Percentiles rank a stretch among this genome's conserved stretches.
Evolutionary conservation across 92 coral and sea anemone species (phyloP).

Genomic region (Epizoanthus rinbou): DNA sequence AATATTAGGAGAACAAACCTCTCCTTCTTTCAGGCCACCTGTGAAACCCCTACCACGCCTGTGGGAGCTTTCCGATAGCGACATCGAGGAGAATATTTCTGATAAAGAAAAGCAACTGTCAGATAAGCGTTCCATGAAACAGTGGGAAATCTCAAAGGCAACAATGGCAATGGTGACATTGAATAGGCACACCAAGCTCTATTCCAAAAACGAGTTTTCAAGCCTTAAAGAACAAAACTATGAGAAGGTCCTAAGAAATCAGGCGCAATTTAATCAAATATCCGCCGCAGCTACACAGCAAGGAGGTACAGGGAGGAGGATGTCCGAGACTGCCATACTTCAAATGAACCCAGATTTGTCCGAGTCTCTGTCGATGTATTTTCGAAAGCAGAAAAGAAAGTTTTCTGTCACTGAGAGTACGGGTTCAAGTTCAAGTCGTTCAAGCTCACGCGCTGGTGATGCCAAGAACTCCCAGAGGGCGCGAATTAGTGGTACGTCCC

Average conservation of each 20-base stretch:
- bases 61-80: background rate
- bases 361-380: background rate
- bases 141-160: conserved; percentile 2
- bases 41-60: conserved; percentile 16
- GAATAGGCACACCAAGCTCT: conserved; percentile 26
- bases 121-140: background rate
- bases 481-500: background rate
- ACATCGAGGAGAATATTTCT: background rate
- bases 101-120: background rate
- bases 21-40: conserved; percentile 23
- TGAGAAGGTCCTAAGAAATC: background rate
- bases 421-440: background rate
- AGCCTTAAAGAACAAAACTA: background rate
- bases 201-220: conserved; percentile 31
- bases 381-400: background rate
- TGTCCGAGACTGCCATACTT: background rate
- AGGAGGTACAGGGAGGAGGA: background rate
- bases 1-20: background rate
- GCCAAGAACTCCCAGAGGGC: background rate
- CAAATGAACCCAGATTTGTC: background rate
- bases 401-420: background rate
- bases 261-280: conserved; percentile 5
- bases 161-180: conserved; percentile 11
- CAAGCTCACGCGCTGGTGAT: background rate
- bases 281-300: background rate